These are phyloP conservation scores for Apodemus speciosus DNA, from an alignment of 2,113 vertebrate species.

Conservation along the genomic window DNA sequence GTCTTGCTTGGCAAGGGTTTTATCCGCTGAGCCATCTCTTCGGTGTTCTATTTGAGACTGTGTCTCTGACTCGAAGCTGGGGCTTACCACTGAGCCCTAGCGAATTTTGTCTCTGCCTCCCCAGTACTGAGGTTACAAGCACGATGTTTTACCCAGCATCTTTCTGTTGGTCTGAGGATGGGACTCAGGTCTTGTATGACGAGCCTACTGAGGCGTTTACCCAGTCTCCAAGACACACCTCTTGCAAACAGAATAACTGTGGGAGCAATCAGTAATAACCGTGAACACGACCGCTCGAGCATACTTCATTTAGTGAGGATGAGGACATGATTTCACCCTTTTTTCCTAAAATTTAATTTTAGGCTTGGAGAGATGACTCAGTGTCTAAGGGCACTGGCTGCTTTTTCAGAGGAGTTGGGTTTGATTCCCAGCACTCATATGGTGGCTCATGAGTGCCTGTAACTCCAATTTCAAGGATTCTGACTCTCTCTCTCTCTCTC, in stretches of 20 bases:
- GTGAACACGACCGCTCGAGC: not conserved
- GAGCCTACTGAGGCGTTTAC: not conserved
- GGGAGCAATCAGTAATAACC: not conserved
- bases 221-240: not conserved
- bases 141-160: too few species aligned
- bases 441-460: too few species aligned
- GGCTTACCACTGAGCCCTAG: not conserved
- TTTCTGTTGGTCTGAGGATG: not conserved
- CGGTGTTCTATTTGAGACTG: too few species aligned
- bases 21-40: not conserved
- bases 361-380: not conserved
- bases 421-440: not conserved
- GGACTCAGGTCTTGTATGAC: not conserved
- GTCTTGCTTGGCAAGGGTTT: not conserved
- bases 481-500: too few species aligned
- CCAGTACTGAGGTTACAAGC: not conserved
- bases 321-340: not conserved
- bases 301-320: not conserved
- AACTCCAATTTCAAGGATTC: not conserved
- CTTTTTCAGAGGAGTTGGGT: not conserved
- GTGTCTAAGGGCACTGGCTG: not conserved
- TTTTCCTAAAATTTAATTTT: not conserved
- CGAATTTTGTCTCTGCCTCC: not conserved
- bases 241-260: not conserved
- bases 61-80: not conserved